phyloP scores from a whole-genome alignment of 2,797 vertebrate species.

The Cryptoblepharus egeriae region DNA sequence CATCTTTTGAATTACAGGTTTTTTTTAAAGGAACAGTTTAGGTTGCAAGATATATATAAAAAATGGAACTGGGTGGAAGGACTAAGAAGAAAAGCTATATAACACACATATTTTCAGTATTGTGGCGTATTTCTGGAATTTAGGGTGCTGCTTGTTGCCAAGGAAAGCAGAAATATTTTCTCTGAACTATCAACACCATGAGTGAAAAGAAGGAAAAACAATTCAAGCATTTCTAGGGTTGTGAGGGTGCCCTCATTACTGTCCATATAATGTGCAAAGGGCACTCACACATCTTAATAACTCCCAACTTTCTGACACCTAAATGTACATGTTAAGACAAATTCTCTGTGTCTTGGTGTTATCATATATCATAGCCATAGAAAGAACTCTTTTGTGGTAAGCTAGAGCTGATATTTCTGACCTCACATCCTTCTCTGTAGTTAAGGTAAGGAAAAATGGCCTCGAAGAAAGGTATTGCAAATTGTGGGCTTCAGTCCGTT shows the following conservation, averaged over 20 bases:
- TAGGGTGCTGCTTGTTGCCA: slow-evolving; percentile 18
- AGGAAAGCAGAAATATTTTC: slow-evolving; percentile 37
- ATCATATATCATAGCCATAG: not conserved
- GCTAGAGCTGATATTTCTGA: not conserved
- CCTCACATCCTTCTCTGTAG: not conserved
- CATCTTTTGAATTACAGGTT: not conserved
- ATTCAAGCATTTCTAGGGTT: not conserved
- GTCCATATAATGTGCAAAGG: not conserved
- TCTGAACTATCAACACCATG: slow-evolving; percentile 7
- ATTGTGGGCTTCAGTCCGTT: not conserved
- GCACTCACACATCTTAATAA: not conserved
- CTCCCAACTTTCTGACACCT: not conserved
- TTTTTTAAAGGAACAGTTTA: not conserved
- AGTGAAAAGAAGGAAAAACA: slow-evolving; percentile 28
- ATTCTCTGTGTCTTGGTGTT: not conserved
- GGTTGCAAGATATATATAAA: slow-evolving; percentile 17
- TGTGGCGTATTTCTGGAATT: slow-evolving; percentile 38
- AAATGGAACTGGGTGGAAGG: not conserved
- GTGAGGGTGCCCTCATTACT: slow-evolving; percentile 1
- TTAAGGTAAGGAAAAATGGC: not conserved
- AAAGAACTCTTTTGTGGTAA: not conserved
- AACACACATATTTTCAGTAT: slow-evolving; percentile 19
- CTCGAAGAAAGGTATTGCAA: not conserved
- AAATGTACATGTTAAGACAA: not conserved
- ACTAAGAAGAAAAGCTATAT: not conserved